phyloP scores from a whole-genome alignment of 2,797 vertebrate species.

The Bovichtus variegatus region DNA sequence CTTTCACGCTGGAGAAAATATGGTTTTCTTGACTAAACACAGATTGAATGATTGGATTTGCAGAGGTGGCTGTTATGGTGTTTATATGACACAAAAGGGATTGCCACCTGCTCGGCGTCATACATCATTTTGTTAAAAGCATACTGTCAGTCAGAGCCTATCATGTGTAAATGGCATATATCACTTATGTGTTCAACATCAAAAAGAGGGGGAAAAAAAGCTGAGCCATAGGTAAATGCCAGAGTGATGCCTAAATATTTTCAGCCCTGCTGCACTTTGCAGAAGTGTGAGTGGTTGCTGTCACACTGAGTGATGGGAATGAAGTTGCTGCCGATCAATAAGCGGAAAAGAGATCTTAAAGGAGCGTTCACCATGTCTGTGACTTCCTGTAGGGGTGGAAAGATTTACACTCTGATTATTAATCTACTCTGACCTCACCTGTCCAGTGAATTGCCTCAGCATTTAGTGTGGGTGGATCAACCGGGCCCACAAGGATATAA shows the following conservation, averaged over 20 bases:
- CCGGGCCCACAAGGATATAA: constrained; percentile 14
- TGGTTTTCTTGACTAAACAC: background rate
- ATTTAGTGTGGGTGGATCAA: constrained; percentile 55
- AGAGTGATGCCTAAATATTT: constrained; percentile 16
- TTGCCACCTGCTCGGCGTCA: constrained; percentile 31
- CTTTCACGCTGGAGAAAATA: background rate
- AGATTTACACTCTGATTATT: constrained; percentile 71
- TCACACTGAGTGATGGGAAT: constrained; percentile 60
- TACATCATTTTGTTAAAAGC: constrained; percentile 34
- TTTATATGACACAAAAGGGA: background rate
- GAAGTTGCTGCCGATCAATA: constrained; percentile 69
- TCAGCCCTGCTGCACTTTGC: constrained; percentile 26
- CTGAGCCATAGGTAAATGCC: constrained; percentile 37
- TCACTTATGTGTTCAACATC: background rate
- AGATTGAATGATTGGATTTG: background rate
- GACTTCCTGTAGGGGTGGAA: constrained; percentile 49
- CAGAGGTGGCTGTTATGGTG: constrained; percentile 2
- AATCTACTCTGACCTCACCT: constrained; percentile 67
- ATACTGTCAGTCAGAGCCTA: constrained; percentile 17
- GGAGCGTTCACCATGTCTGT: constrained; percentile 51
- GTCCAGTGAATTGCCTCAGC: constrained; percentile 31
- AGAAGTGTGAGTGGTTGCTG: constrained; percentile 37
- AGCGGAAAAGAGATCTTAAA: constrained; percentile 39
- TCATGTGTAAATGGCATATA: constrained; percentile 4
- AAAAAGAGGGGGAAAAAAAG: background rate